These are phyloP conservation scores for Hycleus phaleratus DNA, from an alignment of 1,140 invertebrate species.

Conservation along the genomic window DNA sequence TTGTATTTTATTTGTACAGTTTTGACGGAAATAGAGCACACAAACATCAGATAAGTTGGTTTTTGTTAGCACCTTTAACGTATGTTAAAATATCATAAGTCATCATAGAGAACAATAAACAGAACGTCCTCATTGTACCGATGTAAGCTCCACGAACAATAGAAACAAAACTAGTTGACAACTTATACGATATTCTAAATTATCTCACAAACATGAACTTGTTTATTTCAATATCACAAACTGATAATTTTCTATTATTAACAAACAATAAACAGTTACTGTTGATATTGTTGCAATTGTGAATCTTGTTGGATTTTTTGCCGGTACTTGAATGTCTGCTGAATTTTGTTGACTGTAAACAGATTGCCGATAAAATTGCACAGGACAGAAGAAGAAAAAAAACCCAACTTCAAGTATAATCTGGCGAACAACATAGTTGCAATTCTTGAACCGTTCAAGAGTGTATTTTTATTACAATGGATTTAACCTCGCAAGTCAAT, in stretches of 20 bases:
- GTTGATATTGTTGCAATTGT: too few species aligned
- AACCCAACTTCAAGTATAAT: background rate
- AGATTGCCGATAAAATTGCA: too few species aligned
- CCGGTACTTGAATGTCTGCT: too few species aligned
- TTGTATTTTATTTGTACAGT: too few species aligned
- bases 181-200: background rate
- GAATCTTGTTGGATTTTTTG: too few species aligned
- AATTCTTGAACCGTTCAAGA: conserved; percentile 1
- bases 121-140: conserved; percentile 18
- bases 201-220: conserved; percentile 3
- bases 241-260: background rate
- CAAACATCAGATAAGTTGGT: conserved; percentile 12
- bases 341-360: too few species aligned
- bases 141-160: conserved; percentile 16
- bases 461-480: conserved; percentile 6
- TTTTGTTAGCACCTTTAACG: conserved; percentile 11
- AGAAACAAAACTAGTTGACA: background rate
- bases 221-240: conserved; percentile 14
- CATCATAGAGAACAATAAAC: conserved; percentile 18
- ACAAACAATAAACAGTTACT: too few species aligned
- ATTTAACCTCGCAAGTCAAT: conserved; percentile 9
- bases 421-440: conserved; percentile 1
- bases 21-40: background rate
- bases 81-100: conserved; percentile 24
- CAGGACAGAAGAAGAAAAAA: too few species aligned